Evolutionary conservation across 2,888 invertebrate genomes (phyloP), one percentile per base, ranked within the genome.

Genomic region (Drosophila histrio): DNA sequence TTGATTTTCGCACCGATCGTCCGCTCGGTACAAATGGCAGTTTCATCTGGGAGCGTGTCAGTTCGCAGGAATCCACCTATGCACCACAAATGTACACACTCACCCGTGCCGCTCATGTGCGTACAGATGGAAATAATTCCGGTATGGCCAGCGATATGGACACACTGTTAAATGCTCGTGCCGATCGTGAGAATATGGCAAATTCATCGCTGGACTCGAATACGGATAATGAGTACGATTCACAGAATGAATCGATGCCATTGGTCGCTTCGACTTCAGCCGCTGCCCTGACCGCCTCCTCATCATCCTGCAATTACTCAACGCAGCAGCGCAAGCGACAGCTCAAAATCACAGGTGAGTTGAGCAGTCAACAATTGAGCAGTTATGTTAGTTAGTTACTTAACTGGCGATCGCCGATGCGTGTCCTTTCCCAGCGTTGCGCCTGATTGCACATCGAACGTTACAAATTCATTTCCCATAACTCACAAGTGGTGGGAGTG

Each of bases 321-420:
- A 36, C 71, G 52, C 75, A 70, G 54, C 69, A 80, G 28, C 89
- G 86, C 68, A 91, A 89, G 59, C 88, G 91, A 60, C 92, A 92
- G 68, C 91, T 87, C 3, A 92, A 92, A 90, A 92, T 92, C 78
- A 92, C 92, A 90, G 92, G 92, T 92, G 86, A 88, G 89, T 83
- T n/a, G n/a, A n/a, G n/a, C n/a, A n/a, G n/a, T n/a, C n/a, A n/a
- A n/a, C n/a, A n/a, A n/a, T n/a, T n/a, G n/a, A n/a, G n/a, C n/a
- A n/a, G n/a, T n/a, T n/a, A n/a, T n/a, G n/a, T n/a, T n/a, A n/a
- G n/a, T n/a, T n/a, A 11, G 15, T n/a, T 61, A 1, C 9, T n/a
- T 61, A 1, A 5, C 30, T 13, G n/a, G 8, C 7, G 39, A 50
- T 41, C 41, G 0, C 4, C 26, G 8, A 50, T 17, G 69, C 69